phyloP scores from a whole-genome alignment of 2,888 invertebrate genomes.

The Epinotia nisella region DNA sequence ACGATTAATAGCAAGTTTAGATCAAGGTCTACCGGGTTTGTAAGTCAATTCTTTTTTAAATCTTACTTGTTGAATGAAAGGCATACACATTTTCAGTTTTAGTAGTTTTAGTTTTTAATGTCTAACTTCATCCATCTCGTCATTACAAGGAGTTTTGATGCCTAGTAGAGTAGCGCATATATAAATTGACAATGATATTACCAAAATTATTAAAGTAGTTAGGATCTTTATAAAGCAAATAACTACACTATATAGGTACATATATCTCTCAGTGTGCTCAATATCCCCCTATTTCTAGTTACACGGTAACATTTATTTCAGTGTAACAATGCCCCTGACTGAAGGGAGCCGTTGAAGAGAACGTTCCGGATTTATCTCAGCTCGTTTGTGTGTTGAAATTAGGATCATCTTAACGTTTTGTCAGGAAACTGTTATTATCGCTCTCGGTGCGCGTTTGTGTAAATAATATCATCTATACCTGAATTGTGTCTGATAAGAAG shows the following conservation, averaged over 20 bases:
- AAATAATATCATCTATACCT: neutral
- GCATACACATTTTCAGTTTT: neutral
- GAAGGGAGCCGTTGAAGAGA: constrained; percentile 44
- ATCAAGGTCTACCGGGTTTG: neutral
- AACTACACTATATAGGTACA: neutral
- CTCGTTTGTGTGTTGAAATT: constrained; percentile 19
- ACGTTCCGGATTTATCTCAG: constrained; percentile 38
- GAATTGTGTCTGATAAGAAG: neutral
- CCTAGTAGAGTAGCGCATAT: neutral
- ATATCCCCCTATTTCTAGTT: neutral
- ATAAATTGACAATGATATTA: neutral
- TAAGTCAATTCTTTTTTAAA: neutral
- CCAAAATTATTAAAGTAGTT: neutral
- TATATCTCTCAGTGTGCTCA: neutral
- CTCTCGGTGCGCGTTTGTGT: neutral
- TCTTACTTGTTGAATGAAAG: neutral
- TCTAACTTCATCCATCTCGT: neutral
- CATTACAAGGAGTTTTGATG: neutral
- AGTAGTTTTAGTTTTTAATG: neutral
- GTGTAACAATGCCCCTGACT: constrained; percentile 52
- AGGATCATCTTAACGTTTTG: constrained; percentile 20
- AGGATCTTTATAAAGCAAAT: neutral
- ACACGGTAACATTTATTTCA: constrained; percentile 55
- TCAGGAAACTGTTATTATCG: constrained; percentile 8
- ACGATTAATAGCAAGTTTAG: neutral